These are phyloP conservation scores for Drosophila basisetae DNA, from an alignment of 2,888 invertebrate species.

Conservation along the genomic window DNA sequence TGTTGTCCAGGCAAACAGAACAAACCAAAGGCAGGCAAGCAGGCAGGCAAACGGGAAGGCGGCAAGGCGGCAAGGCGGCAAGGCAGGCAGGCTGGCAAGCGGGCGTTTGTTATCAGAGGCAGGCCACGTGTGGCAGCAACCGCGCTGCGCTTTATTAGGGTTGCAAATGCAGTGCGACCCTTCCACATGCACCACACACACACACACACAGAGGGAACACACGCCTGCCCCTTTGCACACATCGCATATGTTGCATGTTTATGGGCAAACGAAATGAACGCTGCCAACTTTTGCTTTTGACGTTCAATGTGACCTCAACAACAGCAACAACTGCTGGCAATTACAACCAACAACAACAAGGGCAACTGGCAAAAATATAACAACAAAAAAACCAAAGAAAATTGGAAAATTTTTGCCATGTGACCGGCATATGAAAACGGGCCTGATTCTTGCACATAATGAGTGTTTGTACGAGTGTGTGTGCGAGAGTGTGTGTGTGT, in stretches of 20 bases:
- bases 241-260: slow-evolving; percentile 78
- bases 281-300: slow-evolving; percentile 73
- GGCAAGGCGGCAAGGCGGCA: not conserved
- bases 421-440: slow-evolving; percentile 31
- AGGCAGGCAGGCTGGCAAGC: slow-evolving; percentile 8
- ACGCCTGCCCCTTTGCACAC: slow-evolving; percentile 15
- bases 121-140: slow-evolving; percentile 63
- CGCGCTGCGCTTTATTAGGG: slow-evolving; percentile 66
- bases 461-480: slow-evolving; percentile 21
- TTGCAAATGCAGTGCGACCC: slow-evolving; percentile 68
- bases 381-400: slow-evolving; percentile 55
- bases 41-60: not conserved
- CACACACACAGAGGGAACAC: not conserved
- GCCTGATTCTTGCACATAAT: slow-evolving; percentile 30
- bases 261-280: slow-evolving; percentile 77
- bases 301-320: slow-evolving; percentile 76
- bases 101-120: slow-evolving; percentile 63
- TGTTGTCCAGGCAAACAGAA: slow-evolving; percentile 37
- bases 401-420: slow-evolving; percentile 59
- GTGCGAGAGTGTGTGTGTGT: slow-evolving; percentile 18
- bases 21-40: slow-evolving; percentile 13
- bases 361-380: slow-evolving; percentile 12
- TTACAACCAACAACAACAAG: slow-evolving; percentile 51
- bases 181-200: slow-evolving; percentile 8
- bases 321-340: slow-evolving; percentile 58